phyloP scores from a whole-genome alignment of 2,888 invertebrate genomes.

The Osedax fenrisi region DNA sequence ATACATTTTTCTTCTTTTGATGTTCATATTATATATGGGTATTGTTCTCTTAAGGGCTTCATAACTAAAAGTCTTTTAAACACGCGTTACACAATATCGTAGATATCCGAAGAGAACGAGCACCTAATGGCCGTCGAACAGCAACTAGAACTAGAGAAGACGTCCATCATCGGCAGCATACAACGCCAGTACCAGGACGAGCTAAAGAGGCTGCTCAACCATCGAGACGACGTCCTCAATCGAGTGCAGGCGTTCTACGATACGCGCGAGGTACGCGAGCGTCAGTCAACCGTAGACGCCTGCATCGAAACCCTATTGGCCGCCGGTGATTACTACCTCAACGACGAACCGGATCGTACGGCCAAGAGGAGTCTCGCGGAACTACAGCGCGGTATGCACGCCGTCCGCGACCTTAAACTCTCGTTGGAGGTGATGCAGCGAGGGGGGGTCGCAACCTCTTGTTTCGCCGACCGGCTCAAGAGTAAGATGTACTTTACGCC shows the following conservation, averaged over 20 bases:
- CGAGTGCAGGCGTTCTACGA: not conserved
- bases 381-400: too few species aligned
- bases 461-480: too few species aligned
- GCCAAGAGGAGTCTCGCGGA: too few species aligned
- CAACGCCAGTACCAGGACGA: not conserved
- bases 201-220: not conserved
- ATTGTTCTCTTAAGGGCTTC: too few species aligned
- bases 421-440: too few species aligned
- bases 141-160: not conserved
- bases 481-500: not conserved
- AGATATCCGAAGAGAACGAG: not conserved
- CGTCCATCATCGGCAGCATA: not conserved
- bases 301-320: not conserved
- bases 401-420: too few species aligned
- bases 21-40: too few species aligned
- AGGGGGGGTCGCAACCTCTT: too few species aligned
- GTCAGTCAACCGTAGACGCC: not conserved
- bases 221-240: not conserved
- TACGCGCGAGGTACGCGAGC: not conserved
- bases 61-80: too few species aligned
- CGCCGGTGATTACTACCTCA: not conserved
- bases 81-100: too few species aligned
- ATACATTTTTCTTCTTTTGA: too few species aligned
- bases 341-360: too few species aligned
- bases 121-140: not conserved